Conservation (phyloP, 2,113 vertebrate genomes). For the Scolopax mira region DNA sequence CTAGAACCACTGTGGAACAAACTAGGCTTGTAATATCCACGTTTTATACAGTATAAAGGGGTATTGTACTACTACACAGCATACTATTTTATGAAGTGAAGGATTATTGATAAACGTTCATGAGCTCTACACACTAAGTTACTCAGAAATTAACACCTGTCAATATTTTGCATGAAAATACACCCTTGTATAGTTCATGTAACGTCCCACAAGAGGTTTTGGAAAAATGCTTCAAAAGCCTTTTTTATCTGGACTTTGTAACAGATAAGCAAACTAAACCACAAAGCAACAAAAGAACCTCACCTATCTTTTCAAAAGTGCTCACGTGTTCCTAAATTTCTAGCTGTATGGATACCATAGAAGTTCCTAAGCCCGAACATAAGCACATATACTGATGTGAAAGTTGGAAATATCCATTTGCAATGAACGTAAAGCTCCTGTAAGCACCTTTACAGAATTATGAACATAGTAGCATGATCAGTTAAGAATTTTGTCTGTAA, state of each 20-base stretch:
- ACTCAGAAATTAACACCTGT: not conserved
- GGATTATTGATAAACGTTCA: not conserved
- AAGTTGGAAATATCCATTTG: not conserved
- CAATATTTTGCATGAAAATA: not conserved
- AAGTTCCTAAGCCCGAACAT: fast-evolving
- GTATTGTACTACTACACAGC: too few species aligned
- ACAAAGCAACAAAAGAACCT: not conserved
- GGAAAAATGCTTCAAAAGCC: not conserved
- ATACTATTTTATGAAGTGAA: not conserved
- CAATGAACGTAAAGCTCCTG: not conserved
- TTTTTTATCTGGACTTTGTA: not conserved
- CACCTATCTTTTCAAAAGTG: not conserved
- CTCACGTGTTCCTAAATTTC: not conserved
- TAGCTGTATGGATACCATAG: fast-evolving
- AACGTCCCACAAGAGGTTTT: not conserved
- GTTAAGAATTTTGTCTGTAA: not conserved
- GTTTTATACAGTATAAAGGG: not conserved
- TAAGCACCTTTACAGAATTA: not conserved
- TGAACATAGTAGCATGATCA: not conserved
- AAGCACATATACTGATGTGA: not conserved
- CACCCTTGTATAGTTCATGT: not conserved
- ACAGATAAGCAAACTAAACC: not conserved
- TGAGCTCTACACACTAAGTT: not conserved
- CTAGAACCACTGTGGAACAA: not conserved
- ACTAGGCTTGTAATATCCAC: not conserved